Conservation (phyloP, 2,797 vertebrate genomes). For the Buphagus erythrorhynchus region DNA sequence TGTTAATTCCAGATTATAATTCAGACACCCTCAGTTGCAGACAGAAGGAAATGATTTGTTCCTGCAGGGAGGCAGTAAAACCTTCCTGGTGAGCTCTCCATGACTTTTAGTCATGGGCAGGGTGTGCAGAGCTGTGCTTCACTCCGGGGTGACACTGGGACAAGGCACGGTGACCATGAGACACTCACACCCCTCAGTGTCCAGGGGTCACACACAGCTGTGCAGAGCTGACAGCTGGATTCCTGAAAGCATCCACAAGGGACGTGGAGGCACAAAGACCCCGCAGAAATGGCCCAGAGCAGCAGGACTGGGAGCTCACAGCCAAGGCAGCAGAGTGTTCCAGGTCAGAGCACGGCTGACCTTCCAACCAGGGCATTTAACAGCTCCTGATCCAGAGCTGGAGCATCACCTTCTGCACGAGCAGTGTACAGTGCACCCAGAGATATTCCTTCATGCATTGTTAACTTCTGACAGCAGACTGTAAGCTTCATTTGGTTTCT, state of each 20-base stretch:
- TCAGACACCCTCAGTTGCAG: background rate
- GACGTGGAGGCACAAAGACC: background rate
- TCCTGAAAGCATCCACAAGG: rapidly evolving
- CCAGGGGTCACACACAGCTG: rapidly evolving
- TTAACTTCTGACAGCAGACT: background rate
- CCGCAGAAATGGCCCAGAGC: background rate
- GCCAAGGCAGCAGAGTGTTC: background rate
- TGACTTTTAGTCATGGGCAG: background rate
- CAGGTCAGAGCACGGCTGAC: background rate
- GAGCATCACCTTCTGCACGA: background rate
- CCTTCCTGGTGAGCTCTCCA: background rate
- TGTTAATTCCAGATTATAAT: background rate
- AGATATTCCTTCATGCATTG: background rate
- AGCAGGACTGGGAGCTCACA: background rate
- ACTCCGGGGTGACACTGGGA: no score
- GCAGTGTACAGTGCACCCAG: background rate
- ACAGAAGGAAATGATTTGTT: background rate
- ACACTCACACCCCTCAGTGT: background rate
- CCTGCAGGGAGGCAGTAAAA: background rate
- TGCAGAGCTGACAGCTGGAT: background rate
- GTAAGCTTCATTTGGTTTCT: background rate
- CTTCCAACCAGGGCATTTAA: background rate
- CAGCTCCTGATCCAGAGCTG: background rate
- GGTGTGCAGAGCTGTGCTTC: background rate
- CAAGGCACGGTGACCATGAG: no score